Evolutionary conservation across 2,888 invertebrate genomes (phyloP).

Genomic region (Lepidochrysops patricia): DNA sequence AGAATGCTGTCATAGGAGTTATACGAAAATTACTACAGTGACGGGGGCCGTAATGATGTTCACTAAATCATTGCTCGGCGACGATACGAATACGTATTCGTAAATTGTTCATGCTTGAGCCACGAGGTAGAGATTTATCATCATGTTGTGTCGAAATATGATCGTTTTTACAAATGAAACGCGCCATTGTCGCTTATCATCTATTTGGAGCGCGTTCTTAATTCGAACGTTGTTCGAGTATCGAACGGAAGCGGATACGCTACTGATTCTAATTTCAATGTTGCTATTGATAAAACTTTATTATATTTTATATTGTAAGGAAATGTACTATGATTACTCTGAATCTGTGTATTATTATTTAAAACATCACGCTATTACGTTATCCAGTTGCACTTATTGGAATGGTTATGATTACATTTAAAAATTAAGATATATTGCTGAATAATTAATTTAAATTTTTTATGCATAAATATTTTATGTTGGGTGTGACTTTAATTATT

Average conservation of each 20-base stretch:
- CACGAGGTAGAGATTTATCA: too few species aligned
- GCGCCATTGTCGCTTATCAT: constrained; percentile 45
- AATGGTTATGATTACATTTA: background rate
- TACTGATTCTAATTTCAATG: constrained; percentile 72
- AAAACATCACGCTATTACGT: too few species aligned
- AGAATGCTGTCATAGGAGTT: too few species aligned
- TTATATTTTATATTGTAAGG: constrained; percentile 63
- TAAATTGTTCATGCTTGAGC: too few species aligned
- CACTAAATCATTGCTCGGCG: too few species aligned
- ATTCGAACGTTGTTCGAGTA: constrained; percentile 62
- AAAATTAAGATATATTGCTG: background rate
- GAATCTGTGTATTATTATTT: constrained; percentile 28
- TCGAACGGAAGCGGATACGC: constrained; percentile 73
- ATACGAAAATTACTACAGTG: too few species aligned
- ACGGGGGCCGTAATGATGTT: too few species aligned
- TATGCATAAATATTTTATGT: background rate
- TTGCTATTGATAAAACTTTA: constrained; percentile 66
- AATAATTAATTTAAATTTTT: background rate
- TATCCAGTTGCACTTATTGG: background rate
- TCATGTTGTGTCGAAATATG: constrained; percentile 12
- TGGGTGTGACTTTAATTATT: background rate
- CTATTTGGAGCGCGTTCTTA: constrained; percentile 58
- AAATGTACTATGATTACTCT: constrained; percentile 63
- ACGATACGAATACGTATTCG: too few species aligned
- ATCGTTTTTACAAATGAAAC: constrained; percentile 14